Base-by-base conservation (phyloP, 1,140 invertebrate genomes). In the Hyles euphorbiae region DNA sequence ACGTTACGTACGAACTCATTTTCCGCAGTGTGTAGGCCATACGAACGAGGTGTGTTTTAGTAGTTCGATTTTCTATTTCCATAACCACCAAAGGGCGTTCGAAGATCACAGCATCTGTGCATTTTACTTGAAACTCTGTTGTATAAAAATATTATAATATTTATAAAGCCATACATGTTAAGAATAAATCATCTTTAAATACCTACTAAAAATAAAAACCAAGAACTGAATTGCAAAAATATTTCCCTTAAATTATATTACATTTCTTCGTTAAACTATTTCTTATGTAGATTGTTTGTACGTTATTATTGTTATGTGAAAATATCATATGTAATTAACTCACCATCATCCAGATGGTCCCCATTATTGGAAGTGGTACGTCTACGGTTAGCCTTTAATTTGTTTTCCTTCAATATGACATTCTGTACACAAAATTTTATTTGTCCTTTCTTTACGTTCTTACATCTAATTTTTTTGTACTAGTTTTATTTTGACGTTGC, bases 341-440 rank as follows among this genome's bases (percentile, higher is more conserved):
- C 47, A 78, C 73, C 70, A 56, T 63, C 55, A 48, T 67, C 57
- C 47, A 53, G 44, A 34, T 71, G 53, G 44, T 65, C 61, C 11
- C 65, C 65, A 22, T 51, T 8, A 40, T 40, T 40, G 36, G 4
- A 5, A 40, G 8, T 40, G 4, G 4, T 40, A 0, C 36, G 36
- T 5, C 36, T 40, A 40, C 36, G 36, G 4, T 40, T 40, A 40
- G 36, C 0, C 8, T 40, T 40, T 40, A 40, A 40, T 60, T 59
- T 62, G 56, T 51, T 66, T 68, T 68, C 68, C 60, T 71, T 74
- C 64, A 61, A 74, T 54, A 67, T 63, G 68, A 56, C 70, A 59
- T 67, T 72, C 76, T 77, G 74, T 66, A 79, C 78, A 83, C 62
- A 80, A 73, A 83, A 83, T 76, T 79, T 78, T 64, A 73, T 70